Conservation (phyloP, 2,797 vertebrate genomes). For the Gadopsis marmoratus region DNA sequence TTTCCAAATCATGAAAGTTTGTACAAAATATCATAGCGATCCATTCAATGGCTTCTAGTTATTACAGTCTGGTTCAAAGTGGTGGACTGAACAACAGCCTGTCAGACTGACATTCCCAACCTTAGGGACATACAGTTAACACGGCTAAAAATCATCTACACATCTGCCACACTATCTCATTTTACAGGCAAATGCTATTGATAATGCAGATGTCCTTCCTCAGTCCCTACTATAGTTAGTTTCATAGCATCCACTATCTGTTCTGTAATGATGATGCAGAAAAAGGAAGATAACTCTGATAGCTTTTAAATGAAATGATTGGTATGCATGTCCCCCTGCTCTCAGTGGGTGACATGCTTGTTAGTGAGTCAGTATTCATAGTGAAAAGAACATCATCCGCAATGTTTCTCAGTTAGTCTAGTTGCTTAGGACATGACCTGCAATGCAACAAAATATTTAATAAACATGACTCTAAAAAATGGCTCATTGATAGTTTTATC, state of each 20-base stretch:
- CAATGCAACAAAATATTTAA: background rate
- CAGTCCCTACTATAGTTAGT: background rate
- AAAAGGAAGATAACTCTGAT: background rate
- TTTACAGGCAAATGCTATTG: background rate
- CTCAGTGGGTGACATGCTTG: background rate
- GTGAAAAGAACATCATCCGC: background rate
- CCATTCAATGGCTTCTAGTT: background rate
- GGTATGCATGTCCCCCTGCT: background rate
- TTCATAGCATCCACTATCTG: background rate
- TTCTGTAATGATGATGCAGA: background rate
- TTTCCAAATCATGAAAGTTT: too few relatives aligned
- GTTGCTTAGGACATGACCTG: background rate
- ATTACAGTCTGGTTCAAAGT: background rate
- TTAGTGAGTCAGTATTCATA: background rate
- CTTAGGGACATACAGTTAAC: background rate
- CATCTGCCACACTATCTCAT: background rate
- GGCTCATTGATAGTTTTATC: background rate
- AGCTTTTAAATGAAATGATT: slow-evolving; percentile 15
- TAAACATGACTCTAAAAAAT: background rate
- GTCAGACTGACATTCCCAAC: background rate
- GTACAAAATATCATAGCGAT: background rate
- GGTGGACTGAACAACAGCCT: background rate
- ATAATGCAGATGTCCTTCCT: background rate
- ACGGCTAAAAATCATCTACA: background rate
- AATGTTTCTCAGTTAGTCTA: background rate